phyloP scores from a whole-genome alignment of 1,140 invertebrate species.

The Calosoma granatense region DNA sequence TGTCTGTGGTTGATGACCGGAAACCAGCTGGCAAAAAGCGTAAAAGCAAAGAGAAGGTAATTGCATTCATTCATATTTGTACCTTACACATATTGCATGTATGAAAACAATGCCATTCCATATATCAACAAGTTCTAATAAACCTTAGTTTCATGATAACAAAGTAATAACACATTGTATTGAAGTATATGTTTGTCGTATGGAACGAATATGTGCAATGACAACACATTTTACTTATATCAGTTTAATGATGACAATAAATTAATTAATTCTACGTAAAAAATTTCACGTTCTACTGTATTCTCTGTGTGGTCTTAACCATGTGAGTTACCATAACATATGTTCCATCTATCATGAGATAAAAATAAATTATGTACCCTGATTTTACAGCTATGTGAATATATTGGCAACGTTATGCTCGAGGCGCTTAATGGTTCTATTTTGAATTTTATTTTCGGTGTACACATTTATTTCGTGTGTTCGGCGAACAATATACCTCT shows the following conservation, averaged over 20 bases:
- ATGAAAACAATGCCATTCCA: conserved; percentile 18
- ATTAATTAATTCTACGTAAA: background rate
- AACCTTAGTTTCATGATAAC: too few species aligned
- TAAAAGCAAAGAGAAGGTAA: conserved; percentile 62
- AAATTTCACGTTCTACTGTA: background rate
- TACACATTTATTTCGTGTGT: too few species aligned
- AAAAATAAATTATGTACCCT: conserved; percentile 7
- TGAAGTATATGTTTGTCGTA: too few species aligned
- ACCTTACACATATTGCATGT: conserved; percentile 22
- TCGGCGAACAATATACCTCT: too few species aligned
- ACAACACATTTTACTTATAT: too few species aligned
- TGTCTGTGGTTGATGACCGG: conserved; percentile 47
- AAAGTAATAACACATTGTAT: too few species aligned
- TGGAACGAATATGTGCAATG: background rate
- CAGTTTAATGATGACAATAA: too few species aligned
- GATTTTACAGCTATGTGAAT: conserved; percentile 15
- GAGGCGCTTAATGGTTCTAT: background rate
- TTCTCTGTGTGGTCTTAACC: background rate
- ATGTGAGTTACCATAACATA: background rate
- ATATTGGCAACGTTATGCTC: background rate
- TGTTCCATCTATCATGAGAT: conserved; percentile 10
- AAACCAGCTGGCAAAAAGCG: conserved; percentile 55
- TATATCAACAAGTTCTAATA: background rate
- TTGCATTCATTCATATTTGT: too few species aligned
- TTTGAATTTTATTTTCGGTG: background rate